Conservation (phyloP, 2,113 vertebrate species). For the Callipepla californica region DNA sequence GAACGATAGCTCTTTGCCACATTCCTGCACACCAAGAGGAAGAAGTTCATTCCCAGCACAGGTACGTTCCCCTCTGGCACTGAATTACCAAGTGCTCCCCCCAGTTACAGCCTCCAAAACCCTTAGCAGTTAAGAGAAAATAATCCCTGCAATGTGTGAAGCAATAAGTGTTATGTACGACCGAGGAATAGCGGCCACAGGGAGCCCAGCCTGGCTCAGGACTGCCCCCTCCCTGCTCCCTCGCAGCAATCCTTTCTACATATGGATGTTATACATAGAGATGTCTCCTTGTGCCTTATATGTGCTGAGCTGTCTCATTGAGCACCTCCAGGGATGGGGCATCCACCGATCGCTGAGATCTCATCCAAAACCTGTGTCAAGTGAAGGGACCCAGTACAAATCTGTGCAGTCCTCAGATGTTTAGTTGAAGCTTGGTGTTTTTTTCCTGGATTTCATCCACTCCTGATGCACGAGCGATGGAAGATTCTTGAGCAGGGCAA, state of each 20-base stretch:
- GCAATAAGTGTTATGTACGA: neutral
- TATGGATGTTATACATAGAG: neutral
- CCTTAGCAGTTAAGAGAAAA: conserved; percentile 67
- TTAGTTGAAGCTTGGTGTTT: too few species aligned
- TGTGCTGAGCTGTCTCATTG: neutral
- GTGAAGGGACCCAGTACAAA: neutral
- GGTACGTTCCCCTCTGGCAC: neutral
- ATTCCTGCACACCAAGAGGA: neutral
- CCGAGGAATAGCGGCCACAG: neutral
- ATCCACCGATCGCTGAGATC: neutral
- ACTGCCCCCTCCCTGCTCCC: conserved; percentile 72
- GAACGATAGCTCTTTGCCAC: neutral
- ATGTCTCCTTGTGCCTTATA: fast-evolving
- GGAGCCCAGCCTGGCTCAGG: conserved; percentile 53
- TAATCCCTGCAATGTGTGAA: conserved; percentile 66
- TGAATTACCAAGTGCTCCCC: conserved; percentile 8
- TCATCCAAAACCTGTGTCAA: neutral
- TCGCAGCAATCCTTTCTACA: neutral
- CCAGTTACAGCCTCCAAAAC: conserved; percentile 37
- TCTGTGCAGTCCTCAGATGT: too few species aligned
- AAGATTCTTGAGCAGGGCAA: neutral
- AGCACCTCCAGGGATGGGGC: too few species aligned
- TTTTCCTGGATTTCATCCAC: neutral
- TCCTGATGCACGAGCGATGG: neutral
- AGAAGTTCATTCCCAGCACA: neutral